Evolutionary conservation across 2,113 vertebrate species (phyloP), one percentile per base, ranked within the genome.

Genomic region (Orcinus orca): DNA sequence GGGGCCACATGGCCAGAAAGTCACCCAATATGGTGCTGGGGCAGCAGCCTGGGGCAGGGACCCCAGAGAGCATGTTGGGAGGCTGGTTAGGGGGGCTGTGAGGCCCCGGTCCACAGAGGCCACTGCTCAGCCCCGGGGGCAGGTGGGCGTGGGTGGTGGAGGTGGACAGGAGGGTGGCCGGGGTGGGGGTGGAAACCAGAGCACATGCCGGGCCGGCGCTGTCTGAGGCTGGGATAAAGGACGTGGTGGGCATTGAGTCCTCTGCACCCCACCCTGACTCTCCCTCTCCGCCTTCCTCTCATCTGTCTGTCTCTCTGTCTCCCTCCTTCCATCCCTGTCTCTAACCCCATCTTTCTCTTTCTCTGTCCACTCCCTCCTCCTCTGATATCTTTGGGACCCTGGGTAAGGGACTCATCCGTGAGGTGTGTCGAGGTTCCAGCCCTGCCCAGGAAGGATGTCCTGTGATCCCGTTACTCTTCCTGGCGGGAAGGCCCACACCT

Each of bases 251-350:
- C 17, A 1, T 6, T 9, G 33, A 9, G 65, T 1, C 26, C 44
- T 9, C 58, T 7, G 23, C 9, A 36, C 20, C 38, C 53, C 53
- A 6, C 53, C 15, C 20, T 25, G 5, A 33, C 29, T 73, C 38
- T 21, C 14, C 20, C 1, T 10, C 31, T 53, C 47, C 1, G 5
- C 12, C 38, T 26, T 31, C 1, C 76, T 13, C 2, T 53, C 6
- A 7, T 2, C 33, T 14, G 10, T 12, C 21, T 13, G 21, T 71
- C 20, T 73, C 20, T 17, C 6, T 8, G 3, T 26, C 21, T 20
- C 25, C 25, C 38, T 8, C 17, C 0, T 2, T 7, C 10, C 17
- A 6, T 21, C 29, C 21, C 44, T n/a, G 12, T 21, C 11, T 68
- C 21, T 25, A 33, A 10, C 23, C 14, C 60, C 1, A 3, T 23